These are phyloP conservation scores for Aphis gossypii DNA, from an alignment of 1,140 invertebrate species.

Conservation along the genomic window DNA sequence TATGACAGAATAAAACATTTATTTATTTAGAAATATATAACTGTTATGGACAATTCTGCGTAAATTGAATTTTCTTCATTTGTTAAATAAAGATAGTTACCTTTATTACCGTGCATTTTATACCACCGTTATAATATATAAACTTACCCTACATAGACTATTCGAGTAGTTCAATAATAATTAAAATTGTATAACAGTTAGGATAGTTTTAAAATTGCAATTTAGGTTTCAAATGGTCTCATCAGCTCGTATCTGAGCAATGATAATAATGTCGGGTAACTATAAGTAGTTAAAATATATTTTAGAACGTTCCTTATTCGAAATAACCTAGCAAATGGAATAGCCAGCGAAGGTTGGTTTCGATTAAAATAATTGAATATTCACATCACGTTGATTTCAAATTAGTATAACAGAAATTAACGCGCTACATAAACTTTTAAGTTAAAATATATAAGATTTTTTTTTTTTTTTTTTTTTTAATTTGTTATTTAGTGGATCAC, in stretches of 20 bases:
- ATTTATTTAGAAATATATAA: background rate
- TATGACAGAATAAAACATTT: background rate
- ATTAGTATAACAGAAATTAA: constrained; percentile 26
- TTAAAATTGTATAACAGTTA: background rate
- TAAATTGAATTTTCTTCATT: background rate
- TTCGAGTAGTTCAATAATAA: background rate
- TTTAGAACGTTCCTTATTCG: background rate
- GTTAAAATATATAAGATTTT: background rate
- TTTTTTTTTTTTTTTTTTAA: constrained; percentile 25
- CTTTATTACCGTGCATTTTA: background rate
- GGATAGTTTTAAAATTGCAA: background rate
- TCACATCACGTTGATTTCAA: constrained; percentile 20
- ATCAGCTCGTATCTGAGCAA: background rate
- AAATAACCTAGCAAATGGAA: background rate
- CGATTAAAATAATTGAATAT: constrained; percentile 3
- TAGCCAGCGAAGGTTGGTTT: background rate
- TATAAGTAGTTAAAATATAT: background rate
- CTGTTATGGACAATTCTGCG: background rate
- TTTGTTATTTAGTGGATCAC: background rate
- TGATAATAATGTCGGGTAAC: background rate
- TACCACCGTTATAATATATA: background rate
- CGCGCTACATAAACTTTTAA: background rate
- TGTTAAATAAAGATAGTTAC: background rate
- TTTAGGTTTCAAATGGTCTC: background rate
- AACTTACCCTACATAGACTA: background rate